Base-by-base conservation (phyloP, 2,888 invertebrate genomes). In the Drosophila merina region DNA sequence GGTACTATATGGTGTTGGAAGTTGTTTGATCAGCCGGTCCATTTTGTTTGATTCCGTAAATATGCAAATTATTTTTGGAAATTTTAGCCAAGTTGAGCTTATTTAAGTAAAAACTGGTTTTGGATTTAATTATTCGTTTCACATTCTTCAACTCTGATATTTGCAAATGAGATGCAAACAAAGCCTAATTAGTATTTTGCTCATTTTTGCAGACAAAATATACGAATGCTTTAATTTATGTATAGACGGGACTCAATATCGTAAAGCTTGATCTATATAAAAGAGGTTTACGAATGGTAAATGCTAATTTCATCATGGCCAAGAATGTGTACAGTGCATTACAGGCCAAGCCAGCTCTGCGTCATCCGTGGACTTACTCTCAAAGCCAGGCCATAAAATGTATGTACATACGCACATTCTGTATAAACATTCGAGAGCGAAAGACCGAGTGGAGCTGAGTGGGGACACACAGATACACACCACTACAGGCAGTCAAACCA, bases 141-240 rank as follows among this genome's bases (percentile, higher is more conserved):
- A 42, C 76, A 86, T 86, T 69, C 54, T 51, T 88, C 55, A 82
- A 76, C 83, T 86, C 73, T 86, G 79, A 79, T 80, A 88, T 88
- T 88, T 86, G 44, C 45, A 62, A 55, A 68, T 75, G 26, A 72
- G 50, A 66, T 72, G 63, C 54, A 12, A 50, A 45, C 14, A 68
- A 60, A 73, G 50, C 30, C 40, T 47, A 57, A 51, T 25, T 47
- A 14, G 30, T 28, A 30, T 14, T 57, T 51, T 25, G 38, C n/a
- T 8, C 8, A 26, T 14, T 40, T 55, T 30, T 20, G 38, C 9
- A 28, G 26, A 28, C 3, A 14, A 26, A 28, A 44, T 5, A 5
- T 20, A 28, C 28, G n/a, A 10, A 3, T 33, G 33, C 20, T 20
- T 20, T 0, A 20, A 20, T 20, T 33, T 8, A 8, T 3, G 20